Percentiles rank a stretch among this genome's conserved stretches.
These are phyloP conservation scores for Nilaparvata lugens DNA, from an alignment of 1,140 invertebrate species.

Conservation along the genomic window DNA sequence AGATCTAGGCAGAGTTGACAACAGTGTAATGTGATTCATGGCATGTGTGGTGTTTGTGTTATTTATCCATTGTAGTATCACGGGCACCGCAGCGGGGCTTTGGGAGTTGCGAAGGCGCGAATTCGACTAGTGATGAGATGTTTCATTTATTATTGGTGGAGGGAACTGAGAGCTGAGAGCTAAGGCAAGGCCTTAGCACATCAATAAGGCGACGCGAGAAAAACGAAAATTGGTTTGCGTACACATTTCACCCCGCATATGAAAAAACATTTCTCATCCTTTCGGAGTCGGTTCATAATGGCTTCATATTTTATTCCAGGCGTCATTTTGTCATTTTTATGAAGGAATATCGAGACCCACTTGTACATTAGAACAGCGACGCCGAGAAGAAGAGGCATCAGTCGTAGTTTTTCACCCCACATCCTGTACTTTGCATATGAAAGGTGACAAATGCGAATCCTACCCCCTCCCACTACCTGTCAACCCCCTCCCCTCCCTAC, in stretches of 20 bases:
- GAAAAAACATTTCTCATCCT: slow-evolving; percentile 5
- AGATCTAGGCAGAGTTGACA: no score
- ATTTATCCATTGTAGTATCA: no score
- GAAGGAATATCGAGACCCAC: slow-evolving; percentile 1
- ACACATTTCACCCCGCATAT: slow-evolving; percentile 4
- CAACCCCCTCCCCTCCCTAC: no score
- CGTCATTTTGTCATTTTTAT: slow-evolving; percentile 6
- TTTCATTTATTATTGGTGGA: no score
- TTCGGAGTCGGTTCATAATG: background rate
- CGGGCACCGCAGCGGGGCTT: no score
- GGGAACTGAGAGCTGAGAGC: no score
- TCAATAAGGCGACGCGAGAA: background rate
- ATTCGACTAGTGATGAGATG: no score
- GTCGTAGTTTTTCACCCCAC: background rate
- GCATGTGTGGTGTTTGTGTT: no score
- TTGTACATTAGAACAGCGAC: slow-evolving; percentile 1
- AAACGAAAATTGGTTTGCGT: slow-evolving; percentile 3
- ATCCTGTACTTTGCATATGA: slow-evolving; percentile 1
- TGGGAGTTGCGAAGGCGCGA: no score
- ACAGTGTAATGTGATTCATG: no score
- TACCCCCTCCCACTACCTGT: no score
- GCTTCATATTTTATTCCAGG: slow-evolving; percentile 1
- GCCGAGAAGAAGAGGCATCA: background rate
- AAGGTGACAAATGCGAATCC: background rate
- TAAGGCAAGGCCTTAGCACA: background rate